phyloP scores from a whole-genome alignment of 2,888 invertebrate species.

The Leptopilina drosophilae region DNA sequence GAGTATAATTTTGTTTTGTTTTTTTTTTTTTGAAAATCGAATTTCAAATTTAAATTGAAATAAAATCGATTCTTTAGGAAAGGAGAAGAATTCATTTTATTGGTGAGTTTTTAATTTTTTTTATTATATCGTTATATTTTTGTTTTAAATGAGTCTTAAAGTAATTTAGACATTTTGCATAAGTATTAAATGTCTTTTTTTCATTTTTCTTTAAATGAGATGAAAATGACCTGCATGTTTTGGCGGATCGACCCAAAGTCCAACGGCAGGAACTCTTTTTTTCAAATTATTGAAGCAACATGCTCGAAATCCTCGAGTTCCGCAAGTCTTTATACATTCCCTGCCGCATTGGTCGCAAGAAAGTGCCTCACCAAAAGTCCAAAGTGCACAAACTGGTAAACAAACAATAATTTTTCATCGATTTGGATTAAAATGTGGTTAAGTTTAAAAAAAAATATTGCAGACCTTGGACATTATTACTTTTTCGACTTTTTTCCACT shows the following conservation, averaged over 20 bases:
- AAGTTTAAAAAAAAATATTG: too few species aligned
- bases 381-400: slow-evolving; percentile 64
- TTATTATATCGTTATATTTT: neutral
- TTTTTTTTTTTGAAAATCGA: too few species aligned
- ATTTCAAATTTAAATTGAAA: too few species aligned
- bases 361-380: slow-evolving; percentile 78
- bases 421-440: neutral
- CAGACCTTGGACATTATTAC: too few species aligned
- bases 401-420: neutral
- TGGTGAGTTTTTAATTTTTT: neutral
- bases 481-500: too few species aligned
- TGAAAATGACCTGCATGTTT: neutral
- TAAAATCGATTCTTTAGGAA: too few species aligned
- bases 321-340: slow-evolving; percentile 83
- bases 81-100: too few species aligned
- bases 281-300: slow-evolving; percentile 86
- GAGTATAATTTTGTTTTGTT: too few species aligned
- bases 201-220: neutral
- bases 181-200: neutral
- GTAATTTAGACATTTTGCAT: neutral
- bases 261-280: slow-evolving; percentile 76
- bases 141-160: neutral
- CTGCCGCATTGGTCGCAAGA: slow-evolving; percentile 84
- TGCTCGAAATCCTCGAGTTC: slow-evolving; percentile 84
- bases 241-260: slow-evolving; percentile 57